Evolutionary conservation across 2,888 invertebrate species (phyloP), one percentile per base, ranked within the genome.

Genomic region (Apamea monoglypha): DNA sequence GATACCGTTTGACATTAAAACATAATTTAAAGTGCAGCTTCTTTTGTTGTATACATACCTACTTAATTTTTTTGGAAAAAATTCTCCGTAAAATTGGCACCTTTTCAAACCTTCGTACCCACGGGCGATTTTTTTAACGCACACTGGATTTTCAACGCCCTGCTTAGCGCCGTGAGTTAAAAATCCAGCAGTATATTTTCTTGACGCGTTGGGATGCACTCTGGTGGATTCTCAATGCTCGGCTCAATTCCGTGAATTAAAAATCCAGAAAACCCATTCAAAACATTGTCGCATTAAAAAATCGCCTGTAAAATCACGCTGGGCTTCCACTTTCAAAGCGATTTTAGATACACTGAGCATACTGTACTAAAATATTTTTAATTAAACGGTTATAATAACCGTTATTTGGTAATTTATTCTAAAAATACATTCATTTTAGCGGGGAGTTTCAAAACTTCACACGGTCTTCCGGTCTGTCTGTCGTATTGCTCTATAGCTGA

Each of bases 371-470:
- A 18, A 53, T 50, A 25, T 18, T 44, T 74, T 18, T 1, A 44
- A 44, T 16, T 0, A 44, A 75, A 75, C 44, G 44, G 44, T 47
- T 68, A 21, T 18, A 56, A 56, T 69, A 78, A 47, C 79, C 18
- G 79, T 53, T 79, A 78, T 32, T 29, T 53, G 32, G 0, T 18
- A 44, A 14, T 53, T 53, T 76, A 53, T 78, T 78, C 2, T 8
- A 8, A 21, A 21, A 74, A 32, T 16, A 8, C 0, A 8, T 61
- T 56, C 0, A 29, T 47, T 18, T 14, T 47, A 14, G 44, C 47
- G 61, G 63, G 4, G n/a, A 44, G 36, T n/a, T 56, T 79, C 2
- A 29, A 77, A 76, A 61, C 18, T 74, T 70, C 14, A 29, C 8
- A 16, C 32, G 6, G 7, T 36, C 25, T 74, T 53, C 7, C 2